phyloP scores from a whole-genome alignment of 2,888 invertebrate species.

The Lathronympha strigana region DNA sequence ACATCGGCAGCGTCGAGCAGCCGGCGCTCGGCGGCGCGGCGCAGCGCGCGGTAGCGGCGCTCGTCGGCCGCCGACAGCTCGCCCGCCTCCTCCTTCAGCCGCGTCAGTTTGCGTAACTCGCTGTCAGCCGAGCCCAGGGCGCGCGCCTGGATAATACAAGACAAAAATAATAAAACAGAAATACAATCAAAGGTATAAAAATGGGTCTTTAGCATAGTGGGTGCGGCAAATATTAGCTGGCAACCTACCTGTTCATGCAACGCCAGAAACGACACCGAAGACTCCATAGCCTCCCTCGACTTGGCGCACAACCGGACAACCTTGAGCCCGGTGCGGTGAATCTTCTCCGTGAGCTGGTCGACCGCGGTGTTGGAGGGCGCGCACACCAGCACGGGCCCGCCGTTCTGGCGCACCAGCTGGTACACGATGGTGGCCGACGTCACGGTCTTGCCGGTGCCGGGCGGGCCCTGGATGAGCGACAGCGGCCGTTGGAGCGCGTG shows the following conservation, averaged over 20 bases:
- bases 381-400: conserved; percentile 97
- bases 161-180: too few relatives aligned
- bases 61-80: conserved; percentile 98
- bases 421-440: conserved; percentile 99
- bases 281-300: conserved; percentile 98
- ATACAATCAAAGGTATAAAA: too few relatives aligned
- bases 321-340: conserved; percentile 98
- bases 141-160: conserved; percentile 88
- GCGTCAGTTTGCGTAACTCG: conserved; percentile 93
- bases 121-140: conserved; percentile 95
- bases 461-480: conserved; percentile 98
- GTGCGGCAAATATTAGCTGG: too few relatives aligned
- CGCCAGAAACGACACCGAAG: conserved; percentile 97
- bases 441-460: conserved; percentile 99
- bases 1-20: too few relatives aligned
- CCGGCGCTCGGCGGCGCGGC: too few relatives aligned
- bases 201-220: too few relatives aligned
- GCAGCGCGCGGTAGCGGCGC: conserved; percentile 95
- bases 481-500: conserved; percentile 98
- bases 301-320: conserved; percentile 98
- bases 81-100: conserved; percentile 98
- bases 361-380: conserved; percentile 99
- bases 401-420: conserved; percentile 97
- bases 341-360: conserved; percentile 99
- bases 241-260: conserved; percentile 88